Conservation (phyloP, 2,888 invertebrate genomes). For the Spisula solida region DNA sequence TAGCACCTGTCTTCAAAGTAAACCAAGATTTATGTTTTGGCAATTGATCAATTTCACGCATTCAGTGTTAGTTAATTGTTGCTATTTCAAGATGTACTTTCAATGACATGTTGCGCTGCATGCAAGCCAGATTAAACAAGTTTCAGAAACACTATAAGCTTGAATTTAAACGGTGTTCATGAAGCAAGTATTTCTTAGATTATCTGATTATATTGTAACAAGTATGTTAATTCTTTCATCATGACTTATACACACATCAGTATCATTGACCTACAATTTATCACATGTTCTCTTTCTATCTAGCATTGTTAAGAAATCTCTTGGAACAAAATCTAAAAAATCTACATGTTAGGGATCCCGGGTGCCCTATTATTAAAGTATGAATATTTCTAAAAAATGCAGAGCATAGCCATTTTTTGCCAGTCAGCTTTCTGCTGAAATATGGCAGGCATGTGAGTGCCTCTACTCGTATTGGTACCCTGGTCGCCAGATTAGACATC, state of each 20-base stretch:
- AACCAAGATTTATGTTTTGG: background rate
- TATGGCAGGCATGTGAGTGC: too few relatives aligned
- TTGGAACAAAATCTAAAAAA: too few relatives aligned
- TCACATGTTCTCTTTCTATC: too few relatives aligned
- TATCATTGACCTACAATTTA: slow-evolving; percentile 3
- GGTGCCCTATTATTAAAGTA: too few relatives aligned
- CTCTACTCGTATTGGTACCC: too few relatives aligned
- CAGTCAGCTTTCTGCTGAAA: too few relatives aligned
- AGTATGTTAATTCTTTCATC: background rate
- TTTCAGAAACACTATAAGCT: background rate
- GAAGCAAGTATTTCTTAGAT: background rate
- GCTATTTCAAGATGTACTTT: background rate
- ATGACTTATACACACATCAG: slow-evolving; percentile 4
- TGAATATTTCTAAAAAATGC: too few relatives aligned
- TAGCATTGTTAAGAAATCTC: too few relatives aligned
- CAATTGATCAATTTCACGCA: background rate
- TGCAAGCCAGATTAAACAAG: background rate
- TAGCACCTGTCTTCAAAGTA: slow-evolving; percentile 5
- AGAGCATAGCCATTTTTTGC: too few relatives aligned
- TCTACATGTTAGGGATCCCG: too few relatives aligned
- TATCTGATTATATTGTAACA: background rate
- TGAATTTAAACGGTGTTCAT: background rate
- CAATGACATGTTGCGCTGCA: background rate
- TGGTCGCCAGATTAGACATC: too few relatives aligned
- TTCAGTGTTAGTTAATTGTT: background rate